Conservation (phyloP, 2,888 invertebrate genomes). For the Gandaritis pyraliata region DNA sequence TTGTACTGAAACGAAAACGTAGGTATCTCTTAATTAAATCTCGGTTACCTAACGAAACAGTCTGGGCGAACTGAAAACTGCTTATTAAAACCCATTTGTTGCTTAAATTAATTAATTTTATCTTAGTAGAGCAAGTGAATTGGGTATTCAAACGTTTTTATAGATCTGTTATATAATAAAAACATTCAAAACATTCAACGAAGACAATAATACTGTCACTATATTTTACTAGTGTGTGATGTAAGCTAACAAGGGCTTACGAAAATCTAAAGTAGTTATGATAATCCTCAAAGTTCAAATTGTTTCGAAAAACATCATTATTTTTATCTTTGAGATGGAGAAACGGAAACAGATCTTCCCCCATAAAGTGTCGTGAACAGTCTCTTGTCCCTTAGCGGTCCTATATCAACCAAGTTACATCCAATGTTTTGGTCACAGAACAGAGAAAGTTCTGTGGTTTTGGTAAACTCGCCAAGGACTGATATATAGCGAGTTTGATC, state of each 20-base stretch:
- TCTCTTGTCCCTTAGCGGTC: no score
- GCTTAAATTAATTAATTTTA: slow-evolving; percentile 42
- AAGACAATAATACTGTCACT: slow-evolving; percentile 22
- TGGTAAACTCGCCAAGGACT: no score
- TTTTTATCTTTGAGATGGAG: no score
- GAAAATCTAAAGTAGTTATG: slow-evolving; percentile 18
- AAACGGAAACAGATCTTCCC: no score
- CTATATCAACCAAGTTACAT: no score
- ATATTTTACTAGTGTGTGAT: slow-evolving; percentile 24
- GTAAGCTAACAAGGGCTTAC: slow-evolving; percentile 3
- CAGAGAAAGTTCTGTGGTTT: no score
- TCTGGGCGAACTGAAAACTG: slow-evolving; percentile 41
- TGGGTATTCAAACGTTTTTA: slow-evolving; percentile 39
- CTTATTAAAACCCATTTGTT: slow-evolving; percentile 37
- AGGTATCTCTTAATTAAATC: slow-evolving; percentile 57
- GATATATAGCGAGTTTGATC: no score
- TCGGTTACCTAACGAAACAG: slow-evolving; percentile 41
- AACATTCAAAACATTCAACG: slow-evolving; percentile 27
- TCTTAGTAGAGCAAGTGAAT: slow-evolving; percentile 42
- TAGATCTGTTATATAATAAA: slow-evolving; percentile 34
- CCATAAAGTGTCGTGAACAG: no score
- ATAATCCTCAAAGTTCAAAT: background rate
- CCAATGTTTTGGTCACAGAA: no score
- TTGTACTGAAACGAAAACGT: slow-evolving; percentile 47
- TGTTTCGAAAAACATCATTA: slow-evolving; percentile 6